Conservation (phyloP, 2,113 vertebrate species). For the Pollachius pollachius region DNA sequence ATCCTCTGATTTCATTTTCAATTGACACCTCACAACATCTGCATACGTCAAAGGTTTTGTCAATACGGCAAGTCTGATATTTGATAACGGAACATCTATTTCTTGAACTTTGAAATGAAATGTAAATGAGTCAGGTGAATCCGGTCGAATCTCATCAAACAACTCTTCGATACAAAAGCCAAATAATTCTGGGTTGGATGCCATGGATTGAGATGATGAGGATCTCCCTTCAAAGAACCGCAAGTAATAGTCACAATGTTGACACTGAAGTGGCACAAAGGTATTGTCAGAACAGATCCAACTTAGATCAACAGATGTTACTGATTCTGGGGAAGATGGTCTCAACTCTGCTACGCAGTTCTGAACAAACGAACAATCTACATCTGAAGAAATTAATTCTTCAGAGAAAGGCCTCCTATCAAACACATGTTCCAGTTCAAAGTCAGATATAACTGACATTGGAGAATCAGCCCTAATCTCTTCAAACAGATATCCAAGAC, state of each 20-base stretch:
- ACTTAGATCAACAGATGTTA: not conserved
- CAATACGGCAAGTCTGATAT: not conserved
- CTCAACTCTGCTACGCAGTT: conserved; percentile 1
- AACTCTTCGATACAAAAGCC: conserved; percentile 4
- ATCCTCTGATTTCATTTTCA: not conserved
- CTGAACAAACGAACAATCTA: not conserved
- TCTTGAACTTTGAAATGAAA: not conserved
- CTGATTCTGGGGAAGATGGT: conserved; percentile 4
- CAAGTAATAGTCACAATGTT: conserved; percentile 40
- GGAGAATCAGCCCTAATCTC: not conserved
- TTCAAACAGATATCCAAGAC: not conserved
- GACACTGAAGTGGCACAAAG: not conserved
- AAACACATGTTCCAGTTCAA: not conserved
- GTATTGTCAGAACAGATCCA: not conserved
- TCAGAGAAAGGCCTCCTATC: conserved; percentile 2
- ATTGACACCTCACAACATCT: not conserved
- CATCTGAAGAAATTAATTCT: conserved; percentile 26
- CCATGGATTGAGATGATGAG: conserved; percentile 4
- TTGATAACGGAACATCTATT: not conserved
- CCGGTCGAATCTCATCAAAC: conserved; percentile 9
- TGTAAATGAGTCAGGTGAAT: conserved; percentile 12
- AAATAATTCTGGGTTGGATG: conserved; percentile 4
- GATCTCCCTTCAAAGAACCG: conserved; percentile 1
- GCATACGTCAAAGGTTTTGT: not conserved
- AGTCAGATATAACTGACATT: not conserved